Evolutionary conservation across 2,113 vertebrate genomes (phyloP), one percentile per base, ranked within the genome.

Genomic region (Macquaria ambigua): DNA sequence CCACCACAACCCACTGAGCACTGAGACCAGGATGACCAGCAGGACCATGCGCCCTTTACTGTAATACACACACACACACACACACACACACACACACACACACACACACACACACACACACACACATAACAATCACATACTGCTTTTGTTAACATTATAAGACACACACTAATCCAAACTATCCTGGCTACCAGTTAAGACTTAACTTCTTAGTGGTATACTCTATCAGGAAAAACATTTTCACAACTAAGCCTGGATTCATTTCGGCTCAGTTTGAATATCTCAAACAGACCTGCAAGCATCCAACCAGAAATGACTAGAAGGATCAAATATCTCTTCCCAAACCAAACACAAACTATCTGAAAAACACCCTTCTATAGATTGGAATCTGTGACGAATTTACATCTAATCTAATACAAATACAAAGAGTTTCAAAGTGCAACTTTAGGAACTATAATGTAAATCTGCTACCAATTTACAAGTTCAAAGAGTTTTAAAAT

Each of bases 31-130:
- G 97, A 92, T 1, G 98, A 98, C 98, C 98, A 99, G 94, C 98
- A 99, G 50, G 98, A 98, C 98, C 98, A 99, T 0, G 97, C 96
- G 1, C 98, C 98, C 58, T 96, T 97, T 52, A 99, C 98, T 99
- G 94, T 1, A 93, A 85, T 0, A 85, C 39, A 91, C 62, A 87
- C 8, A 71, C 61, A 89, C 2, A 75, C 7, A 83, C 8, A 68
- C 28, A 58, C n/a, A 20, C 8, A 84, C 34, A 91, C 62, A 87
- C 8, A 71, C 55, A 86, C 39, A 90, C 61, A 87, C 8, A 70
- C 59, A 83, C 8, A 68, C 28, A 58, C 18, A 20, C 3, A n/a
- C n/a, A n/a, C n/a, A n/a, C n/a, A n/a, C n/a, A n/a, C n/a, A n/a
- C n/a, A n/a, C 3, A 48, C 15, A 48, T 20, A 46, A 52, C 53